Conservation (phyloP, 2,888 invertebrate species). For the Chouioia cunea region DNA sequence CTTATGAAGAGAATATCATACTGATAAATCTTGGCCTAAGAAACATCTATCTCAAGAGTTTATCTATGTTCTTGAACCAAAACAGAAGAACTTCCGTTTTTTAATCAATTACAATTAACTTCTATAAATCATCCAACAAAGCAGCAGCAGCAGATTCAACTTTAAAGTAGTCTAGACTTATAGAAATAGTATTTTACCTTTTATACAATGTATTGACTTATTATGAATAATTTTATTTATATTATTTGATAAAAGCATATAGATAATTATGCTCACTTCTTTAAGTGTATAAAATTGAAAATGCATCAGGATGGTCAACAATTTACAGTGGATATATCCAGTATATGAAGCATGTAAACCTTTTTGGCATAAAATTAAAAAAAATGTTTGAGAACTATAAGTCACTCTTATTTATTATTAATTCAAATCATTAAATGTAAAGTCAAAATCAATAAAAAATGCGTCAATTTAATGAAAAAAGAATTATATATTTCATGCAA, state of each 20-base stretch:
- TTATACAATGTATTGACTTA: conserved; percentile 24
- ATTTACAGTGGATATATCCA: conserved; percentile 19
- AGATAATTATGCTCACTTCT: conserved; percentile 6
- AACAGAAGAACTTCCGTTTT: too few relatives aligned
- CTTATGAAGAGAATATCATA: conserved; percentile 38
- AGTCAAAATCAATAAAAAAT: too few relatives aligned
- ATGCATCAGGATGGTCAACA: conserved; percentile 1
- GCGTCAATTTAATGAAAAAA: conserved; percentile 3
- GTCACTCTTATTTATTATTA: not conserved
- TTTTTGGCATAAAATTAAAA: conserved; percentile 35
- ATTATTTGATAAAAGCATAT: conserved; percentile 6
- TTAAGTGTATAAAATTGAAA: conserved; percentile 17
- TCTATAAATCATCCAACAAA: too few relatives aligned
- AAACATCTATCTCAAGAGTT: conserved; percentile 38
- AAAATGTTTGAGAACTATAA: conserved; percentile 11
- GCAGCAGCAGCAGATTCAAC: too few relatives aligned
- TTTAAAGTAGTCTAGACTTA: conserved; percentile 27
- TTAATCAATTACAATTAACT: too few relatives aligned
- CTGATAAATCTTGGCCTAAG: conserved; percentile 30
- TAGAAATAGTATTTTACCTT: conserved; percentile 32
- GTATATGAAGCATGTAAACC: conserved; percentile 17
- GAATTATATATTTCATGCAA: conserved; percentile 13
- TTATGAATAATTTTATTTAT: conserved; percentile 30
- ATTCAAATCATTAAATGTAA: too few relatives aligned
- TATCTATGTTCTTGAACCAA: conserved; percentile 22